Percentiles rank a stretch among this genome's conserved stretches.
phyloP scores from a whole-genome alignment of 2,888 invertebrate species.

The Hypsopygia costalis region DNA sequence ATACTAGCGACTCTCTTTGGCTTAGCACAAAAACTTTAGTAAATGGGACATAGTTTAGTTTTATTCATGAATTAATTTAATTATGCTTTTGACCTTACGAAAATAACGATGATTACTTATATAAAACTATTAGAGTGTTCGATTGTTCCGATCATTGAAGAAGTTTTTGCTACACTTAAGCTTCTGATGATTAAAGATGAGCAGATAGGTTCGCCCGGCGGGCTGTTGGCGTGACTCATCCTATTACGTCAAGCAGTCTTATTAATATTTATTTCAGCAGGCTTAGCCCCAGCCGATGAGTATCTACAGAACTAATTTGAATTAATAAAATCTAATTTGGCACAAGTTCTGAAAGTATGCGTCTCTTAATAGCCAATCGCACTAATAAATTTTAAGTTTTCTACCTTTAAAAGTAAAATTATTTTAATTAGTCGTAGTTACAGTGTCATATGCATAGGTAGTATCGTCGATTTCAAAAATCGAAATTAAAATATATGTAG shows the following conservation, averaged over 20 bases:
- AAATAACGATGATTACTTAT: not conserved
- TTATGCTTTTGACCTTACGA: no score
- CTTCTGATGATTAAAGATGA: constrained; percentile 5
- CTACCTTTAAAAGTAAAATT: no score
- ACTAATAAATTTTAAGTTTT: no score
- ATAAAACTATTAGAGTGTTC: not conserved
- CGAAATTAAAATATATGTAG: no score
- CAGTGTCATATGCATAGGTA: no score
- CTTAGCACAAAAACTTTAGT: no score
- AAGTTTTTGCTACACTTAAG: constrained; percentile 7
- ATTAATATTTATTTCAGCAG: constrained; percentile 29
- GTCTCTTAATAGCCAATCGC: no score
- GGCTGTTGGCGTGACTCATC: constrained; percentile 27
- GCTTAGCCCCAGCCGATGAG: constrained; percentile 18
- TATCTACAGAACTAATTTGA: constrained; percentile 21
- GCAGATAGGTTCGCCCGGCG: constrained; percentile 13
- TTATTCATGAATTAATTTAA: no score
- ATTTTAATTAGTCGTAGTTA: no score
- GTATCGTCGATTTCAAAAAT: no score
- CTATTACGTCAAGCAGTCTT: constrained; percentile 24
- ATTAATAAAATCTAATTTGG: constrained; percentile 13
- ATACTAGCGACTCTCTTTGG: no score
- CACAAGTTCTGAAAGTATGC: constrained; percentile 1
- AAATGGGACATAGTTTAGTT: no score
- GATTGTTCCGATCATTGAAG: not conserved